phyloP scores from a whole-genome alignment of 2,797 vertebrate species.

The Tamandua tetradactyla region DNA sequence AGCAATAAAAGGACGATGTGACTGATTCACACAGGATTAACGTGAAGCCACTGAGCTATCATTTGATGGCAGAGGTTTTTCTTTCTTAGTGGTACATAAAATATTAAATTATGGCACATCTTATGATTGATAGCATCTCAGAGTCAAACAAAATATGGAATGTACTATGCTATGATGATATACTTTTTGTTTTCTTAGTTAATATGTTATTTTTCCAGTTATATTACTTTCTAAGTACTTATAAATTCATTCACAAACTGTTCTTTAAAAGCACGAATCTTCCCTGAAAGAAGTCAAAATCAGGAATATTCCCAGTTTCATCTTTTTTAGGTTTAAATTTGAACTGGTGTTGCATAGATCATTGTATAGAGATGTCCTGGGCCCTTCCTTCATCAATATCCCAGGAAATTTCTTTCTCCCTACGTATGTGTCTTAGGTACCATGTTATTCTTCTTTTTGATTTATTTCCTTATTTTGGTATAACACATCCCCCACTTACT shows the following conservation, averaged over 20 bases:
- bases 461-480: background rate
- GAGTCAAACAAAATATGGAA: background rate
- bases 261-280: background rate
- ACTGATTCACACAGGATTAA: background rate
- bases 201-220: background rate
- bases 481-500: background rate
- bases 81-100: constrained; percentile 8
- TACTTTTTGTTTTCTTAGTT: background rate
- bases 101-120: background rate
- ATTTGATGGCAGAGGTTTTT: background rate
- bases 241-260: background rate
- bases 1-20: background rate
- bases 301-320: background rate
- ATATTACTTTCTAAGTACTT: background rate
- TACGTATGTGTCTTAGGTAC: background rate
- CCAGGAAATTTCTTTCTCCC: background rate
- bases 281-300: background rate
- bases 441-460: background rate
- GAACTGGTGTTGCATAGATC: background rate
- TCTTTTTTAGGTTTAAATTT: background rate
- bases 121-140: background rate
- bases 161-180: background rate
- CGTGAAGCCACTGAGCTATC: background rate
- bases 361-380: background rate
- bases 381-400: background rate